Evolutionary conservation across 2,888 invertebrate genomes (phyloP).

Genomic region (Cataglyphis cursor): DNA sequence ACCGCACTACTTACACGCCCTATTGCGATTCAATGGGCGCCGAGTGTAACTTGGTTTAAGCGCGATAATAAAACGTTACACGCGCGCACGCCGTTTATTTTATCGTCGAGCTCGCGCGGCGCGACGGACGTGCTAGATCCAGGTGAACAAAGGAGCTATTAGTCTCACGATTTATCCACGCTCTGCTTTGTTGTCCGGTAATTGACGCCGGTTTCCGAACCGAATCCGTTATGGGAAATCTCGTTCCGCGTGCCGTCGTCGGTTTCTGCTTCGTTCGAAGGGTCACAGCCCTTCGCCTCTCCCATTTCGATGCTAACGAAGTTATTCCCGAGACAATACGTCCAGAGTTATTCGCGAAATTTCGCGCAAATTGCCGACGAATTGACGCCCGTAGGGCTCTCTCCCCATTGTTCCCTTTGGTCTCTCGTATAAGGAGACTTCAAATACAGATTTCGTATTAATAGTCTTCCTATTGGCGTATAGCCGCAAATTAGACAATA

Average conservation of each 20-base stretch:
- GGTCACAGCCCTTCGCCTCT: slow-evolving; percentile 53
- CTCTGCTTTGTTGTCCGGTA: slow-evolving; percentile 63
- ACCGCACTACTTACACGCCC: slow-evolving; percentile 38
- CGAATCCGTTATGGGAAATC: slow-evolving; percentile 66
- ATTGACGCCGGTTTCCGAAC: slow-evolving; percentile 63
- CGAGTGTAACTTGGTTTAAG: slow-evolving; percentile 54
- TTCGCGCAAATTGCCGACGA: slow-evolving; percentile 44
- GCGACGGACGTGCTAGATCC: slow-evolving; percentile 41
- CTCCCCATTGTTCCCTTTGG: slow-evolving; percentile 9
- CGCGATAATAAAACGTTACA: slow-evolving; percentile 44
- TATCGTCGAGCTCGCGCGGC: slow-evolving; percentile 60
- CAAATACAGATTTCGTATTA: slow-evolving; percentile 9
- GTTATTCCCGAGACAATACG: slow-evolving; percentile 48
- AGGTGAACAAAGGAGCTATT: slow-evolving; percentile 70
- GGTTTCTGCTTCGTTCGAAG: slow-evolving; percentile 26
- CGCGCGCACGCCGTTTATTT: slow-evolving; percentile 59
- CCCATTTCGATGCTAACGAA: slow-evolving; percentile 53
- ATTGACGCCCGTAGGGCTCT: slow-evolving; percentile 30
- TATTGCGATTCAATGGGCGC: slow-evolving; percentile 48
- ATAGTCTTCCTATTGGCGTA: background rate
- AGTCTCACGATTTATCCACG: slow-evolving; percentile 57
- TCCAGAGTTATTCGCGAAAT: slow-evolving; percentile 51
- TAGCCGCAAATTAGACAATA: background rate
- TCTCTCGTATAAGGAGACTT: slow-evolving; percentile 10
- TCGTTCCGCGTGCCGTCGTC: background rate